These are phyloP conservation scores for Pseudococcus jackbeardsleyi DNA, from an alignment of 2,888 invertebrate genomes.

Conservation along the genomic window DNA sequence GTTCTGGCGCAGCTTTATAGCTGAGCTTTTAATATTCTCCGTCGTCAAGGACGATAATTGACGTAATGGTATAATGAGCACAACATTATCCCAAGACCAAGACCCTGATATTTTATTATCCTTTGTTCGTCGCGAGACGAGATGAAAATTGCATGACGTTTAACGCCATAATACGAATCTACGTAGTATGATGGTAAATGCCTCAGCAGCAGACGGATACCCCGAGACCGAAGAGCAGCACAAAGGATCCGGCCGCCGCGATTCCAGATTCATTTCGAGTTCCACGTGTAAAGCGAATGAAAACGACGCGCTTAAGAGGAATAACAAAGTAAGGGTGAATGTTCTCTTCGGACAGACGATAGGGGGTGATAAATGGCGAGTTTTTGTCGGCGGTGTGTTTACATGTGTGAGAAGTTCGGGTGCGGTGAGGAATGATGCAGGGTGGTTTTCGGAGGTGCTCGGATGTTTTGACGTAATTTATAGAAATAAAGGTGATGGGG, in stretches of 20 bases:
- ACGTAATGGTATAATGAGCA: slow-evolving; percentile 17
- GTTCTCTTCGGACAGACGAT: neutral
- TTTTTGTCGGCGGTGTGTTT: neutral
- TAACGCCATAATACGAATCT: neutral
- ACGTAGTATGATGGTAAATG: neutral
- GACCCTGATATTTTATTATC: slow-evolving; percentile 6
- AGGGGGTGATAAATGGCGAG: neutral
- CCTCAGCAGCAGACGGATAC: neutral
- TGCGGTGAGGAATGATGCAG: too few species aligned
- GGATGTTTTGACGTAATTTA: too few species aligned
- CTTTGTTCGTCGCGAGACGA: slow-evolving; percentile 15
- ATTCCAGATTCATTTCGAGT: neutral
- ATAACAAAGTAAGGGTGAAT: neutral
- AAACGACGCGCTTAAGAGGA: neutral
- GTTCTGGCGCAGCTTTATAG: neutral
- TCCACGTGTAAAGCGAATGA: neutral
- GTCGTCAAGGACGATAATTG: slow-evolving; percentile 28
- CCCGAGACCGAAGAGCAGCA: neutral
- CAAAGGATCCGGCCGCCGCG: neutral
- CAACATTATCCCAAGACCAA: neutral
- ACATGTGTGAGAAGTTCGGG: neutral
- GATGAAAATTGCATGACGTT: neutral
- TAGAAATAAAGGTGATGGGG: too few species aligned
- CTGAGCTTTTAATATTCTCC: slow-evolving; percentile 6
- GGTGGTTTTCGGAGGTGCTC: too few species aligned